Conservation (phyloP, 35 echinoderm and acorn worm genomes). For the Lytechinus pictus region DNA sequence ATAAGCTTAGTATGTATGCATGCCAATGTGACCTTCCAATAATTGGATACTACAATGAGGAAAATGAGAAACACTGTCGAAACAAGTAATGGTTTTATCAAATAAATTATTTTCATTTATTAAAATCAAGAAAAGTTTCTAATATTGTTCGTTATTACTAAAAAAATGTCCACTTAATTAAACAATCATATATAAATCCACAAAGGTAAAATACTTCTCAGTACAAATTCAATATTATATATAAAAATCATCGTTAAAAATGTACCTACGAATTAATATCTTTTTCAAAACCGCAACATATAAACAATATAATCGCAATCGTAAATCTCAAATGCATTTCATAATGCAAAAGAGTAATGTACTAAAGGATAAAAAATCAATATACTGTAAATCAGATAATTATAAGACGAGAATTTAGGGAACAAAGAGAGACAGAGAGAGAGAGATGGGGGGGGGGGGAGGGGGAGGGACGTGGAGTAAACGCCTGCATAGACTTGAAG, state of each 20-base stretch:
- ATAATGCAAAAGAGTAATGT: neutral
- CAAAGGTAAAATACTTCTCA: neutral
- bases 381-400: neutral
- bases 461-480: no score
- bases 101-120: neutral
- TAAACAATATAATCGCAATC: neutral
- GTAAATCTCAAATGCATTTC: neutral
- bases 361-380: neutral
- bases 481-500: no score
- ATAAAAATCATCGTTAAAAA: conserved; percentile 14
- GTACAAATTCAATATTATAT: conserved; percentile 6
- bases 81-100: neutral
- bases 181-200: neutral
- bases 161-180: neutral
- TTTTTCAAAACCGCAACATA: neutral
- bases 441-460: no score
- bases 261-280: neutral
- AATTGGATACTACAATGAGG: neutral
- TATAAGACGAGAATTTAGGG: no score
- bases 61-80: neutral
- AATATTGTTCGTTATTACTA: neutral
- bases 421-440: no score
- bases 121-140: neutral
- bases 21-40: neutral
- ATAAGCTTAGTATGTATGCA: no score